phyloP scores from a whole-genome alignment of 2,888 invertebrate species.

The Xiphydria camelus region DNA sequence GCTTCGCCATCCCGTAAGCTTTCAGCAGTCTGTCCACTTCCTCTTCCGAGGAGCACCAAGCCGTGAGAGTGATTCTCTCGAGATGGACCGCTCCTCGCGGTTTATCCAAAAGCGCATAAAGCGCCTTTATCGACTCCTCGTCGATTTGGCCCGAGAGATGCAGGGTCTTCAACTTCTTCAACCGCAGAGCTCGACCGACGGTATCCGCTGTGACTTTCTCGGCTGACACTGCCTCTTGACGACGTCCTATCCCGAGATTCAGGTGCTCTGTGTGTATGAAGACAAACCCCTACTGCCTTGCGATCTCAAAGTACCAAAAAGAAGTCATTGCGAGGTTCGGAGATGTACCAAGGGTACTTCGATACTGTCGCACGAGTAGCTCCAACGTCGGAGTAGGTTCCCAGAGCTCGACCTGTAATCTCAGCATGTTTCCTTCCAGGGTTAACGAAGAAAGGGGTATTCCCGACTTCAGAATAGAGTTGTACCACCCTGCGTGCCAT shows the following conservation, averaged over 20 bases:
- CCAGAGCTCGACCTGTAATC: conserved; percentile 4
- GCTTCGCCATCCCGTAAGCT: not conserved
- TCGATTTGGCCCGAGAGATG: conserved; percentile 9
- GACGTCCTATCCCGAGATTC: too few species aligned
- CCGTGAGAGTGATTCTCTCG: conserved; percentile 1
- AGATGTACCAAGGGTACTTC: conserved; percentile 7
- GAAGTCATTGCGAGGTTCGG: too few species aligned
- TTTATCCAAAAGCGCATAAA: conserved; percentile 5
- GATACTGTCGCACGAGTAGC: conserved; percentile 7
- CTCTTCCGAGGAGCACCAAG: conserved; percentile 7
- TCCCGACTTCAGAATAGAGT: conserved; percentile 6
- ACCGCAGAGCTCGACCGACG: not conserved
- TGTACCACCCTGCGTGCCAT: not conserved
- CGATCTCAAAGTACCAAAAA: too few species aligned
- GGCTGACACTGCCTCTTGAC: not conserved
- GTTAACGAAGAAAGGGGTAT: conserved; percentile 6
- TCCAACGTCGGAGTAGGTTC: conserved; percentile 7
- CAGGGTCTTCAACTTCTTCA: conserved; percentile 9
- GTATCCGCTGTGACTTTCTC: not conserved
- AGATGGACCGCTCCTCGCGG: not conserved
- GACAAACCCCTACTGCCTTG: too few species aligned
- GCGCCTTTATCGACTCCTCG: not conserved
- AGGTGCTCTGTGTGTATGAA: too few species aligned
- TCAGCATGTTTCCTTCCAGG: conserved; percentile 1
- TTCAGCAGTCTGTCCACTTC: conserved; percentile 4